Percentiles rank a stretch among this genome's conserved stretches.
These are phyloP conservation scores for Notolepis coatsorum DNA, from an alignment of 2,797 vertebrate genomes.

Conservation along the genomic window DNA sequence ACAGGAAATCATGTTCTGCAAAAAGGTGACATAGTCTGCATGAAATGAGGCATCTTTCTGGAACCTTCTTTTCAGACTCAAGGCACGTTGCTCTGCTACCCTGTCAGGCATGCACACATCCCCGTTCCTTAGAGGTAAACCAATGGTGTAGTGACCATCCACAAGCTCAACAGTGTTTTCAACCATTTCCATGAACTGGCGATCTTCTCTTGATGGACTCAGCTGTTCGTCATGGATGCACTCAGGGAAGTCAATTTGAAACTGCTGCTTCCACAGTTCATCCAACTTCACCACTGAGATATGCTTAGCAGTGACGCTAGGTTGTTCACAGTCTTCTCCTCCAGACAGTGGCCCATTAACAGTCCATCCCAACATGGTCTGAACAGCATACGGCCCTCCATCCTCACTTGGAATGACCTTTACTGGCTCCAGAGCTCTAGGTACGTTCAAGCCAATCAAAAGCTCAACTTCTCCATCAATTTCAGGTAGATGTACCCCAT, in stretches of 20 bases:
- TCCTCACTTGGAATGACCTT: background rate
- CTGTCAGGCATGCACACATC: slow-evolving; percentile 1
- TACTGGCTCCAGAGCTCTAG: background rate
- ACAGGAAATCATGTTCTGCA: background rate
- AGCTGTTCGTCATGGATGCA: slow-evolving; percentile 12
- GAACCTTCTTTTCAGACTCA: background rate
- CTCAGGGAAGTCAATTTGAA: slow-evolving; percentile 26
- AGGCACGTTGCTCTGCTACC: background rate
- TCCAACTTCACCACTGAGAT: slow-evolving; percentile 17
- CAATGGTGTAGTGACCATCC: slow-evolving; percentile 12
- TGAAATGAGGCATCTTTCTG: background rate
- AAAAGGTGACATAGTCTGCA: background rate
- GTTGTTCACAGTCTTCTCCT: background rate
- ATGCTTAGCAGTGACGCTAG: too few species aligned
- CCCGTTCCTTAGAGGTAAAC: background rate
- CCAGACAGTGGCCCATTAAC: slow-evolving; percentile 13
- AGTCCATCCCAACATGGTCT: slow-evolving; percentile 1
- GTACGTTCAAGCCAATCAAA: too few species aligned
- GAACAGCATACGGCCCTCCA: slow-evolving; percentile 1
- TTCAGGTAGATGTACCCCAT: too few species aligned
- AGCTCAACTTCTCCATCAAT: too few species aligned
- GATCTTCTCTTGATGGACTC: slow-evolving; percentile 21
- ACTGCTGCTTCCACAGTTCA: slow-evolving; percentile 24
- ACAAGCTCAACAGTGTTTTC: background rate
- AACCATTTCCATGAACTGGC: slow-evolving; percentile 13